Conservation (phyloP, 2,797 vertebrate genomes). For the Chiroxiphia lanceolata region DNA sequence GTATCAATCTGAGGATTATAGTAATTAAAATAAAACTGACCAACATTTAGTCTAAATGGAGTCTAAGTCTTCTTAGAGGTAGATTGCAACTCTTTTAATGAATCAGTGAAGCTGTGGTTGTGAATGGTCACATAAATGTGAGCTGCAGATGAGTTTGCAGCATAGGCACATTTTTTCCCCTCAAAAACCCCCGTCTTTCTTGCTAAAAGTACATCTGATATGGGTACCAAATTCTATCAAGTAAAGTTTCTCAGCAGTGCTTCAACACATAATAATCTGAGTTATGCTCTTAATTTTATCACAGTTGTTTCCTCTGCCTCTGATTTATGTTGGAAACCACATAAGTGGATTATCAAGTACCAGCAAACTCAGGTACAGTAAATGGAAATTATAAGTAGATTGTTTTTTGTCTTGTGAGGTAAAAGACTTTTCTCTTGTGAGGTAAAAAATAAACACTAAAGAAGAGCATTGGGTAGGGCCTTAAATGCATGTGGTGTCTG, state of each 20-base stretch:
- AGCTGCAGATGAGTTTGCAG: background rate
- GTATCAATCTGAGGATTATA: background rate
- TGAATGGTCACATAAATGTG: background rate
- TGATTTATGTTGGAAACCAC: constrained; percentile 91
- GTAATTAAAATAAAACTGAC: background rate
- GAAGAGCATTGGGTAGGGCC: background rate
- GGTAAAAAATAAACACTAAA: background rate
- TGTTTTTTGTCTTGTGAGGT: background rate
- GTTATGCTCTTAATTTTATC: constrained; percentile 44
- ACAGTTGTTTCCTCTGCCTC: constrained; percentile 92
- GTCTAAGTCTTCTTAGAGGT: background rate
- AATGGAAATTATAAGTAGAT: background rate
- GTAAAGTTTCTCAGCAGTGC: background rate
- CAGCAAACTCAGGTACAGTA: constrained; percentile 89
- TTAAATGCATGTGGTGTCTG: background rate
- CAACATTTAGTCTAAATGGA: background rate
- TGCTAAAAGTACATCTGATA: background rate
- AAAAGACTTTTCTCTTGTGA: background rate
- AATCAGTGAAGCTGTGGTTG: background rate
- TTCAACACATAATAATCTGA: constrained; percentile 33
- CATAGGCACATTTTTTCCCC: background rate
- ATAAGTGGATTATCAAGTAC: constrained; percentile 92
- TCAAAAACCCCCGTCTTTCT: background rate
- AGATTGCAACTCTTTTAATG: background rate
- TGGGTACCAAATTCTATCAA: background rate